These are phyloP conservation scores for Hyposoter dolosus DNA, from an alignment of 2,888 invertebrate genomes.

Conservation along the genomic window DNA sequence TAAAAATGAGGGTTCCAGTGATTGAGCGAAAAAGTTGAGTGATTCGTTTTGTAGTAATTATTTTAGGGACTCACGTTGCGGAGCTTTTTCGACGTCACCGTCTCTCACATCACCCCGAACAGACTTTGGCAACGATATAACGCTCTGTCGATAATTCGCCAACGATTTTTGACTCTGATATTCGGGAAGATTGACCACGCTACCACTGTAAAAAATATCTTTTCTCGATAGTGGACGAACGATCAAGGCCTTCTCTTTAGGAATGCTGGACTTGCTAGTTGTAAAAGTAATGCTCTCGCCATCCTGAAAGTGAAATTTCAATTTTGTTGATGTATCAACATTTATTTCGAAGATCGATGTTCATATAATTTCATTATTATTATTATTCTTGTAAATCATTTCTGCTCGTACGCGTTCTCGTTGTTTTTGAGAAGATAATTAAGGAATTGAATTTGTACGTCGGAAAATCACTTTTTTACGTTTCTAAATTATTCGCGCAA, in stretches of 20 bases:
- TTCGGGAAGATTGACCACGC: conserved; percentile 96
- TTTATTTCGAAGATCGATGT: background rate
- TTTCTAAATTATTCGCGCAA: background rate
- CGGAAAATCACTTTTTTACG: background rate
- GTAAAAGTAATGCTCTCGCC: conserved; percentile 90
- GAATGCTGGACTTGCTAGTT: conserved; percentile 85
- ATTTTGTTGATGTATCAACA: background rate
- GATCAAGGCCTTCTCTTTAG: conserved; percentile 88
- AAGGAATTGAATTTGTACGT: background rate
- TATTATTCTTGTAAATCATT: background rate
- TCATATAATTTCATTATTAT: background rate
- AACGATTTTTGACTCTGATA: conserved; percentile 97
- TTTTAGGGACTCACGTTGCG: conserved; percentile 87
- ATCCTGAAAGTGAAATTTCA: conserved; percentile 81
- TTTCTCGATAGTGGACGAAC: conserved; percentile 96
- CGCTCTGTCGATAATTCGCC: conserved; percentile 95
- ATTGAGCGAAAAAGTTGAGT: background rate
- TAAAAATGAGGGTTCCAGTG: background rate
- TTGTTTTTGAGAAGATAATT: background rate
- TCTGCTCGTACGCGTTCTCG: background rate
- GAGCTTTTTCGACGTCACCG: conserved; percentile 88
- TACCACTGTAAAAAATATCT: conserved; percentile 99
- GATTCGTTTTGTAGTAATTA: background rate
- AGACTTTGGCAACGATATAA: conserved; percentile 93
- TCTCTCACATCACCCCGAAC: conserved; percentile 87